Evolutionary conservation across 1,140 invertebrate genomes (phyloP), one percentile per base, ranked within the genome.

Genomic region (Drosophila lowei): DNA sequence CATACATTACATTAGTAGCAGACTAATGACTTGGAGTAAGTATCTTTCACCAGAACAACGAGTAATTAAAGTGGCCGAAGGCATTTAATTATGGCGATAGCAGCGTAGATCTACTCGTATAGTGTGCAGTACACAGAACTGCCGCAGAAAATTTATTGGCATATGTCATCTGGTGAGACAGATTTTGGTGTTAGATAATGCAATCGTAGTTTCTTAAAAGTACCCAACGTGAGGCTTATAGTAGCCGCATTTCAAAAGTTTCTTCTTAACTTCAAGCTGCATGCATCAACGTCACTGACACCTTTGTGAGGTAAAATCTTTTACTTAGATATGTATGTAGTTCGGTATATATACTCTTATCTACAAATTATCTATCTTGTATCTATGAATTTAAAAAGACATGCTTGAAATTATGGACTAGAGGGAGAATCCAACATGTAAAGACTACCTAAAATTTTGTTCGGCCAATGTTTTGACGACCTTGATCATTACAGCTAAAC

Each of bases 71-170:
- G 42, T 50, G 53, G 58, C 55, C 78, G 54, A 44, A 77, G 54
- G 72, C 76, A 70, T 81, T 81, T 81, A 83, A 81, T 83, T 81
- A 55, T 63, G 56, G 44, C 50, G 23, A 49, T 70, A 55, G 56
- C 68, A 59, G 59, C 49, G 9, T 34, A 34, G 9, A 34, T 25
- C 53, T 9, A 52, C 49, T 30, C 49, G 21, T 11, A 43, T 23
- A 58, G 30, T 42, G 18, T 42, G 15, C 44, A 18, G 28, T 42
- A 47, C 54, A 47, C 38, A 56, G 46, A 55, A 56, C 76, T 57
- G 65, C 46, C 48, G 16, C n/a, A 25, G 56, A 47, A 38, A 53
- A 66, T 72, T 76, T 79, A 84, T 84, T 85, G 80, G 63, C 72
- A 66, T 66, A 66, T 66, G 71, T 65, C 72, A 47, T 50, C 55